phyloP scores from a whole-genome alignment of 2,113 vertebrate genomes.

The Sakesphorus luctuosus region DNA sequence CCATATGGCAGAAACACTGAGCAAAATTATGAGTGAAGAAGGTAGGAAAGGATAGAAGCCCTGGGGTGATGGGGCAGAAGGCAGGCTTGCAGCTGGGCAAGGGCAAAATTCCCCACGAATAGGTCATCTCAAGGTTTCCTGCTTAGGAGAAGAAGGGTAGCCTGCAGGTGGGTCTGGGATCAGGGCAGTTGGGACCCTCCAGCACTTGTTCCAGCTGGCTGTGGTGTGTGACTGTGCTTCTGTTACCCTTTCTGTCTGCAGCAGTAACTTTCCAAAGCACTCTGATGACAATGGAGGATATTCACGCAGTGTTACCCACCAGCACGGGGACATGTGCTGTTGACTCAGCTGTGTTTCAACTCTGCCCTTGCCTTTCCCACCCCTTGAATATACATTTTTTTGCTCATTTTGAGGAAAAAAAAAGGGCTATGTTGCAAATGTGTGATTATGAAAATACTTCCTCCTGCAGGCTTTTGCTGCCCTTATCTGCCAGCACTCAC shows the following conservation, averaged over 20 bases:
- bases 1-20: background rate
- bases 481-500: background rate
- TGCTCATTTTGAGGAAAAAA: background rate
- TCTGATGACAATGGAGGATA: background rate
- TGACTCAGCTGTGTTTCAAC: conserved; percentile 45
- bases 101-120: background rate
- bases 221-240: background rate
- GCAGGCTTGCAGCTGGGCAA: background rate
- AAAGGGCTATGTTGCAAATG: conserved; percentile 35
- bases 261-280: background rate
- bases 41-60: background rate
- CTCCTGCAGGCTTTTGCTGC: background rate
- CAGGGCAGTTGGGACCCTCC: background rate
- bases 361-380: conserved; percentile 10
- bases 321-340: background rate
- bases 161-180: background rate
- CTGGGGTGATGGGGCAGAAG: background rate
- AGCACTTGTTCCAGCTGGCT: background rate
- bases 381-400: background rate
- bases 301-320: background rate
- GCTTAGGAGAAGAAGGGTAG: background rate
- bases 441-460: conserved; percentile 52
- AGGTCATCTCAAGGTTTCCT: background rate
- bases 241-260: background rate
- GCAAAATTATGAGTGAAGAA: background rate